Base-by-base conservation (phyloP, 2,888 invertebrate species). In the Liodrosophila aerea region DNA sequence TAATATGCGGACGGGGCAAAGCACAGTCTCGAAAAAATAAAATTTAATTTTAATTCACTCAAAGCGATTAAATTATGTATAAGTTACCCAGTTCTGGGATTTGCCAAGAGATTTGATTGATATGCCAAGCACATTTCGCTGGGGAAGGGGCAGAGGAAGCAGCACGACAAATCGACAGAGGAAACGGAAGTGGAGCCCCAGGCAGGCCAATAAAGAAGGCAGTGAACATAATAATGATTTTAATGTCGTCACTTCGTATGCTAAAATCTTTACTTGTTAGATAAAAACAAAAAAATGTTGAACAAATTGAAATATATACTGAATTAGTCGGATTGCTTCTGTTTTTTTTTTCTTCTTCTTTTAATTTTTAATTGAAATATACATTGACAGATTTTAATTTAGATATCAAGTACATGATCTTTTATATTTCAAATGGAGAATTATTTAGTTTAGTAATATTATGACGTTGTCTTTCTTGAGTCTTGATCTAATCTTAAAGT, bases 41-140 rank as follows among this genome's bases (percentile, higher is more conserved):
- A 37, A 65, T 65, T 60, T 66, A 58, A 76, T 69, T 76, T 83
- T 76, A 70, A 77, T 77, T 83, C 77, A 76, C 73, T 76, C 64
- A 58, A 43, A 56, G 41, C 59, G 61, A 62, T 69, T 76, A 65
- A 76, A 80, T 80, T 76, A 76, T 73, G 50, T 34, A 83, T 60
- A 65, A 59, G 69, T 58, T 62, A 31, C 37, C 37, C 43, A 36
- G 47, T 41, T 36, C 22, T 22, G 58, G 65, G 73, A 82, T 64
- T 74, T 56, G 47, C 7, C 43, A n/a, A 46, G 13, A 30, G 50
- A 57, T 72, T 74, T 72, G 63, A 65, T 83, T 76, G 69, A 64
- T 60, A 77, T 74, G 58, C 54, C 40, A 43, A 16, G 56, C 72
- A 82, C 76, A 68, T 68, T 40, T 37, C n/a, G 7, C 37, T 40